These are phyloP conservation scores for Epizoanthus ramosus DNA, from an alignment of 92 coral and sea anemone species.

Conservation along the genomic window DNA sequence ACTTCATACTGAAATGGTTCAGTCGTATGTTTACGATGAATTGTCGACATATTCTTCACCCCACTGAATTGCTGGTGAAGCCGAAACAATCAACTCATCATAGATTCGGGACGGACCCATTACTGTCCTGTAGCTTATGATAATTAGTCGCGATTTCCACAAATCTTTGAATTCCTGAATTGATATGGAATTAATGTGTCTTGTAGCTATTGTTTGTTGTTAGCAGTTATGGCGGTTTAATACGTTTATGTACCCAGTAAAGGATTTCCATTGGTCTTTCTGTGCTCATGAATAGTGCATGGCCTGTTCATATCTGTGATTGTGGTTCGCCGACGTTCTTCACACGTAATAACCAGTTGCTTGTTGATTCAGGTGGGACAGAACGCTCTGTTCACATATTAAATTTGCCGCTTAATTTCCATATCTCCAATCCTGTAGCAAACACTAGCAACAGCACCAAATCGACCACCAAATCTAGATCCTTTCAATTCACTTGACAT, in stretches of 20 bases:
- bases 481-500: too few relatives aligned
- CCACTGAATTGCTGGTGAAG: too few relatives aligned
- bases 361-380: too few relatives aligned
- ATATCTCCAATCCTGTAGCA: too few relatives aligned
- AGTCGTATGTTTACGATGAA: conserved; percentile 30
- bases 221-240: conserved; percentile 61
- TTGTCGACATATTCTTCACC: conserved; percentile 18
- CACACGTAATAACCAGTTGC: background rate
- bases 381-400: too few relatives aligned
- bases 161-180: conserved; percentile 24
- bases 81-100: too few relatives aligned
- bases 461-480: too few relatives aligned
- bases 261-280: conserved; percentile 51
- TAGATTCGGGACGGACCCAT: too few relatives aligned
- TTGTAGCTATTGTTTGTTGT: conserved; percentile 47
- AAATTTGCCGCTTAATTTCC: too few relatives aligned
- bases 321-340: background rate
- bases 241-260: conserved; percentile 39
- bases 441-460: too few relatives aligned
- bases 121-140: too few relatives aligned
- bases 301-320: conserved; percentile 15
- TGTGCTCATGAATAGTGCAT: conserved; percentile 50
- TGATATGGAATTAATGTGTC: background rate
- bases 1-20: conserved; percentile 4
- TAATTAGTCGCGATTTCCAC: too few relatives aligned